Evolutionary conservation across 2,888 invertebrate species (phyloP).

Genomic region (Osmoderma eremita): DNA sequence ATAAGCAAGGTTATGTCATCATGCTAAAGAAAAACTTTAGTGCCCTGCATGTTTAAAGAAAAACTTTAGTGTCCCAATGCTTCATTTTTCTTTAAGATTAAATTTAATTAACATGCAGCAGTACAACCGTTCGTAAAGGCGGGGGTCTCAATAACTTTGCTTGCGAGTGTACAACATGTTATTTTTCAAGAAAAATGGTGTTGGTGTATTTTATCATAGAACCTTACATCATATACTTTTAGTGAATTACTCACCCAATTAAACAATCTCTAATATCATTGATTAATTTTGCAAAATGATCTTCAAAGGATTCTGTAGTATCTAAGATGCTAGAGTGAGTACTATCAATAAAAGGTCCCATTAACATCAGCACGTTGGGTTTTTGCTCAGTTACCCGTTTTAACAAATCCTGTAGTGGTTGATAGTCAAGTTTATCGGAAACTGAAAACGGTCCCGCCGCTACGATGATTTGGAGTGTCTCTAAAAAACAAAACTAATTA

Average conservation of each 20-base stretch:
- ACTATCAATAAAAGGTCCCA: conserved; percentile 86
- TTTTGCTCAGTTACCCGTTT: conserved; percentile 71
- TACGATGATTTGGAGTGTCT: conserved; percentile 74
- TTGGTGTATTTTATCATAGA: too few relatives aligned
- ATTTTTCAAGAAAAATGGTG: too few relatives aligned
- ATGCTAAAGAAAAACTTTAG: too few relatives aligned
- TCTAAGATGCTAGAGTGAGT: conserved; percentile 71
- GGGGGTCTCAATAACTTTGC: too few relatives aligned
- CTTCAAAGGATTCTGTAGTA: conserved; percentile 76
- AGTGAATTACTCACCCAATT: neutral
- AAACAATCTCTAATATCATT: conserved; percentile 68
- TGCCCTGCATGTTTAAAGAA: too few relatives aligned
- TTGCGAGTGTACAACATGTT: too few relatives aligned
- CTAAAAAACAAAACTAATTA: conserved; percentile 53
- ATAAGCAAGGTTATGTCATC: too few relatives aligned
- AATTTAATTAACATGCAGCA: too few relatives aligned
- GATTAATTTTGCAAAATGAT: conserved; percentile 78
- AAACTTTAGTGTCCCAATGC: too few relatives aligned
- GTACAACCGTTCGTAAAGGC: too few relatives aligned
- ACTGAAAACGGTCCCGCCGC: conserved; percentile 88
- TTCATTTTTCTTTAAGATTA: too few relatives aligned
- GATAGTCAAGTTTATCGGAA: conserved; percentile 79
- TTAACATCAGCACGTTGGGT: conserved; percentile 83
- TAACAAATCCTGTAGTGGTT: conserved; percentile 83
- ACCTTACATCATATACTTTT: neutral